These are phyloP conservation scores for Copidosoma aretas DNA, from an alignment of 2,888 invertebrate genomes.

Conservation along the genomic window DNA sequence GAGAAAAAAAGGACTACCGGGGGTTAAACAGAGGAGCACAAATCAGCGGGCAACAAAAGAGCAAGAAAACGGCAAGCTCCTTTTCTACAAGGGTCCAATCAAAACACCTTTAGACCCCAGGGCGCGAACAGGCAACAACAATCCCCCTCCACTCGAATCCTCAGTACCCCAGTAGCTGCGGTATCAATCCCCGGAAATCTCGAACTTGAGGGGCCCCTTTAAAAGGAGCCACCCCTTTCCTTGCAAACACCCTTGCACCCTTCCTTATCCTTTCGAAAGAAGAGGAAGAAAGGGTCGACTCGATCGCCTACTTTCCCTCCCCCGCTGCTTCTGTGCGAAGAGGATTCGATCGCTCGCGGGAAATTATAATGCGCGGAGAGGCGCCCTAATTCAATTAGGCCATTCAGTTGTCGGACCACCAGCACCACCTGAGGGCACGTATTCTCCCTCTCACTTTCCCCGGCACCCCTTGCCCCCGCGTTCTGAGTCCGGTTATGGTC, in stretches of 20 bases:
- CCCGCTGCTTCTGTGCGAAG: not conserved
- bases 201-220: not conserved
- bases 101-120: too few relatives aligned
- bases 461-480: constrained; percentile 27
- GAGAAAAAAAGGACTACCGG: too few relatives aligned
- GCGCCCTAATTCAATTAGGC: constrained; percentile 60
- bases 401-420: constrained; percentile 49
- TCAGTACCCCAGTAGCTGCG: not conserved
- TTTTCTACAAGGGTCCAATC: too few relatives aligned
- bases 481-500: too few relatives aligned
- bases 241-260: constrained; percentile 1
- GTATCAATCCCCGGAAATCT: constrained; percentile 36
- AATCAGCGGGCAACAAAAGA: too few relatives aligned
- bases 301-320: constrained; percentile 4
- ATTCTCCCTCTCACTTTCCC: constrained; percentile 45
- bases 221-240: not conserved
- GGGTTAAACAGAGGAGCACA: too few relatives aligned
- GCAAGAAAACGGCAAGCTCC: too few relatives aligned
- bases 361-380: constrained; percentile 51
- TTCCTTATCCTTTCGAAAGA: too few relatives aligned
- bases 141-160: too few relatives aligned
- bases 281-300: too few relatives aligned
- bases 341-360: not conserved
- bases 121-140: too few relatives aligned
- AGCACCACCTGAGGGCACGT: constrained; percentile 58